These are phyloP conservation scores for Danionella cerebrum DNA, from an alignment of 2,113 vertebrate species.

Conservation along the genomic window DNA sequence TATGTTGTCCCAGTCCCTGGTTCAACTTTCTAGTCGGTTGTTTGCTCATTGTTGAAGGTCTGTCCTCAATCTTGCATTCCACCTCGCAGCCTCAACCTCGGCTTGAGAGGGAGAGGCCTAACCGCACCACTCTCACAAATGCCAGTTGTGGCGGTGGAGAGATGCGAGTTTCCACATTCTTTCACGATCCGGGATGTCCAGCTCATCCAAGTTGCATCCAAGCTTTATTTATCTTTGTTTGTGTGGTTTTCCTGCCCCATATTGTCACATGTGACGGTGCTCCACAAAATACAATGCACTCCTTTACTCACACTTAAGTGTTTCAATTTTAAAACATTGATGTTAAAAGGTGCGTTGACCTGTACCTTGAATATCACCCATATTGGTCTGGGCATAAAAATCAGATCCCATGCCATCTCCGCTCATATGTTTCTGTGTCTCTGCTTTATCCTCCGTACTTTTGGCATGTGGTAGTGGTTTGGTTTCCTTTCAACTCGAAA, in stretches of 20 bases:
- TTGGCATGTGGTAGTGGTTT: conserved; percentile 29
- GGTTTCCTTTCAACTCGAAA: conserved; percentile 7
- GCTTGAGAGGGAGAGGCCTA: conserved; percentile 27
- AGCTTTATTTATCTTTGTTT: conserved; percentile 60
- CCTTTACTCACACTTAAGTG: too few relatives aligned
- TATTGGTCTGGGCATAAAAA: too few relatives aligned
- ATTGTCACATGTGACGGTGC: background rate
- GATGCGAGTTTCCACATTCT: conserved; percentile 64
- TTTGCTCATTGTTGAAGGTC: conserved; percentile 29
- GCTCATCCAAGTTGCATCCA: conserved; percentile 39
- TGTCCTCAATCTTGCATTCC: conserved; percentile 16
- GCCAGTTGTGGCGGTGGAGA: conserved; percentile 55
- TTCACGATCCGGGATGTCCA: conserved; percentile 45
- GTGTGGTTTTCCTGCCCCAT: conserved; percentile 25
- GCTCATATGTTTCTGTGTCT: conserved; percentile 14
- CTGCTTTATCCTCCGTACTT: conserved; percentile 9
- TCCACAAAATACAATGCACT: too few relatives aligned
- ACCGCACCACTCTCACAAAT: conserved; percentile 57
- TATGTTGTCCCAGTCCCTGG: too few relatives aligned
- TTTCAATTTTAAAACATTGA: too few relatives aligned
- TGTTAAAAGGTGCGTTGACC: too few relatives aligned
- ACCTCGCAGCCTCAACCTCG: background rate
- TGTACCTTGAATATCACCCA: too few relatives aligned
- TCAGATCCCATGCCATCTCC: background rate
- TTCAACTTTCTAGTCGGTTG: too few relatives aligned